phyloP scores from a whole-genome alignment of 2,888 invertebrate genomes.

The Xestoiulus laeticollis region DNA sequence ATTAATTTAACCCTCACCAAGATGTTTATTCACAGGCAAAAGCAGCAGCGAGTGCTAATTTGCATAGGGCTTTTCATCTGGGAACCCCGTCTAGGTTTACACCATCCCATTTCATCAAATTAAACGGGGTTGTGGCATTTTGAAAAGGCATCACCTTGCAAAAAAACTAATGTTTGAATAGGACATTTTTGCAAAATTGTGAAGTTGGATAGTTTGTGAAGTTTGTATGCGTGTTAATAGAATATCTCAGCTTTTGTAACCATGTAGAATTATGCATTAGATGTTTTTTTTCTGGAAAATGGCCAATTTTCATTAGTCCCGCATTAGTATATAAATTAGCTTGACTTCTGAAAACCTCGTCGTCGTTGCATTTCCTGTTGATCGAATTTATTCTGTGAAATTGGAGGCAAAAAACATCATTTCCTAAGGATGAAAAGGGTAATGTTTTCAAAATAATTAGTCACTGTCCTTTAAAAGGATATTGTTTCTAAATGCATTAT shows the following conservation, averaged over 20 bases:
- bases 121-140: background rate
- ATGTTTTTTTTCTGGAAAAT: background rate
- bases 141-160: background rate
- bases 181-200: background rate
- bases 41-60: background rate
- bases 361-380: background rate
- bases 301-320: background rate
- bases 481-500: background rate
- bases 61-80: background rate
- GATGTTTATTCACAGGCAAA: background rate
- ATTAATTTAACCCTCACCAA: background rate
- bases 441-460: background rate
- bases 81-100: too few relatives aligned
- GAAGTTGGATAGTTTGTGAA: too few relatives aligned
- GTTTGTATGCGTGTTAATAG: background rate
- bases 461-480: background rate
- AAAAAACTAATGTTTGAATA: background rate
- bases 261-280: background rate
- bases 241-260: background rate
- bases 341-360: background rate
- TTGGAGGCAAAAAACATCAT: constrained; percentile 6
- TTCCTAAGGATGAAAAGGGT: background rate
- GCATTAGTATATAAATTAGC: background rate
- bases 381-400: background rate
- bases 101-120: background rate